Base-by-base conservation (phyloP, 2,888 invertebrate species). In the Drosophila melanosoma region DNA sequence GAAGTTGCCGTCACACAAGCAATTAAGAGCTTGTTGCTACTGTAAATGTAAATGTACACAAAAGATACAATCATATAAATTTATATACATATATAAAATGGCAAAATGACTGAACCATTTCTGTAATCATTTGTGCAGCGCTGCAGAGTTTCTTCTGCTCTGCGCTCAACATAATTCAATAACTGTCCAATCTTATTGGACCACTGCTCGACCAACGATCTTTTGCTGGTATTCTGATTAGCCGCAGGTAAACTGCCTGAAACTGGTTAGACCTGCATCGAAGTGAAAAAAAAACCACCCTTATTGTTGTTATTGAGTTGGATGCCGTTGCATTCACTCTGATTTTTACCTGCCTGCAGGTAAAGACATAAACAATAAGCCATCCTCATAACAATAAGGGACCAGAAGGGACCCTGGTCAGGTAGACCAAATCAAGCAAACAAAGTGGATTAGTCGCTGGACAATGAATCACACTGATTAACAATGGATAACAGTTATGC, bases 271-370 rank as follows among this genome's bases (percentile, higher is more conserved):
- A 64, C 60, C 35, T 52, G 76, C 48, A 26, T 61, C 64, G 62
- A 51, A 64, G 63, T 68, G 57, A n/a, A 45, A 48, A 56, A 48
- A 56, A 69, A 84, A 35, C 89, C 69, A 81, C 87, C 86, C 89
- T 76, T 72, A 83, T 62, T 61, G 26, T 10, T n/a, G 5, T 62
- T 61, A 20, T 10, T n/a, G 5, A 76, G 20, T 66, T 62, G 61
- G 69, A 75, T 64, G 76, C 76, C 53, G 71, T 68, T 68, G 74
- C 64, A 69, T 54, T 62, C 65, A 48, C 42, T 60, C 4, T 15
- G 66, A 54, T 58, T 61, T 57, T 81, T 86, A 86, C 87, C 89
- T 88, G 87, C 52, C 11, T n/a, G 57, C 83, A 88, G 83, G 87
- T 83, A 88, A 77, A 67, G 57, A 69, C 62, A 56, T 73, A 62